phyloP scores from a whole-genome alignment of 2,113 vertebrate species.

The Mionectes macconnelli region DNA sequence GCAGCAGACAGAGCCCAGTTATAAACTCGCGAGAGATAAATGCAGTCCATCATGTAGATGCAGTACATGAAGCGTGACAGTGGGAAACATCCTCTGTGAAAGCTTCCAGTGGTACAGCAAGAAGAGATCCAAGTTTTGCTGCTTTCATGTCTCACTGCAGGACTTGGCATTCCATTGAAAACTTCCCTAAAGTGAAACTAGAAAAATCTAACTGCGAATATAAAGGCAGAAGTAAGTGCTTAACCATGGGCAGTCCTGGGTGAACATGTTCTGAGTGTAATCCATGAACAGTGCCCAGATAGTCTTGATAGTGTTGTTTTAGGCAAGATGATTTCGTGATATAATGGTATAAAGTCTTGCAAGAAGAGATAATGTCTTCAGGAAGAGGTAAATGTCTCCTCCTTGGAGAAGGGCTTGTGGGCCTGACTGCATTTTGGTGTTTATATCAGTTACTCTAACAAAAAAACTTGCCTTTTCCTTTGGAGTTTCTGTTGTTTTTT shows the following conservation, averaged over 20 bases:
- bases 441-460: background rate
- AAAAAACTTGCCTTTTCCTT: background rate
- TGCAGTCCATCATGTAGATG: background rate
- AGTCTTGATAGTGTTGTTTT: background rate
- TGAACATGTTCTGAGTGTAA: background rate
- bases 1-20: background rate
- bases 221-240: background rate
- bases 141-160: background rate
- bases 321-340: background rate
- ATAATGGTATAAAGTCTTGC: background rate
- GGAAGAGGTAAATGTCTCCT: background rate
- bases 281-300: background rate
- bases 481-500: background rate
- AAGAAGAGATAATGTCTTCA: background rate
- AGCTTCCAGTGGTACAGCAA: background rate
- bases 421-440: background rate
- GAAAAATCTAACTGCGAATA: background rate
- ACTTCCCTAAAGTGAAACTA: background rate
- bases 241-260: background rate
- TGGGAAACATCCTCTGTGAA: background rate
- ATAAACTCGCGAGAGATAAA: background rate
- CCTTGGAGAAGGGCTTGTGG: background rate
- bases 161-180: background rate
- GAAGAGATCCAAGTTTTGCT: background rate
- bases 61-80: background rate